Evolutionary conservation across 2,113 vertebrate species (phyloP).

Genomic region (Tragulus kanchil): DNA sequence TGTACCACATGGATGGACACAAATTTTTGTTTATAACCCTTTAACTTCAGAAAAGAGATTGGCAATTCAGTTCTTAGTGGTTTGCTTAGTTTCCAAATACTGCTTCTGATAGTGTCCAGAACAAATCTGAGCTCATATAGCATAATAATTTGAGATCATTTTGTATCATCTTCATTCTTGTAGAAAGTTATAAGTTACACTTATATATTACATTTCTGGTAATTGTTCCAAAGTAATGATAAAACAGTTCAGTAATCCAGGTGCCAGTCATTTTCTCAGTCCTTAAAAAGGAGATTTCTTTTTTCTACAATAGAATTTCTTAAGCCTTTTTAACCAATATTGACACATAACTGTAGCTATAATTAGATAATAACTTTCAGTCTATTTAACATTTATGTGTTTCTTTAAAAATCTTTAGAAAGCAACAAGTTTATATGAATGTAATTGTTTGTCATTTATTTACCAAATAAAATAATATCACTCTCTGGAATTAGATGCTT

Average conservation of each 20-base stretch:
- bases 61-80: neutral
- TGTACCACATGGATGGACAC: neutral
- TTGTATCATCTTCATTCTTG: neutral
- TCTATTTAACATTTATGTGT: neutral
- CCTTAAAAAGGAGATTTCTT: neutral
- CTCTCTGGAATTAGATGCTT: neutral
- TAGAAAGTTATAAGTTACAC: neutral
- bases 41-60: neutral
- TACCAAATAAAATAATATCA: neutral
- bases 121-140: neutral
- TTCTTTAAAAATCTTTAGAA: constrained; percentile 13
- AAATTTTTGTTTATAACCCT: constrained; percentile 8
- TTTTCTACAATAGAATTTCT: neutral
- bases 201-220: neutral
- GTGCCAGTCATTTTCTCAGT: neutral
- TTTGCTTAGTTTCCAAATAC: constrained; percentile 58
- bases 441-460: neutral
- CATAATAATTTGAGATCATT: neutral
- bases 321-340: neutral
- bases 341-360: neutral
- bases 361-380: constrained; percentile 6
- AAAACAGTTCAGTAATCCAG: neutral
- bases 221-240: neutral
- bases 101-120: neutral
- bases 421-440: neutral